Evolutionary conservation across 2,113 vertebrate species (phyloP).

Genomic region (Gila orcuttii): DNA sequence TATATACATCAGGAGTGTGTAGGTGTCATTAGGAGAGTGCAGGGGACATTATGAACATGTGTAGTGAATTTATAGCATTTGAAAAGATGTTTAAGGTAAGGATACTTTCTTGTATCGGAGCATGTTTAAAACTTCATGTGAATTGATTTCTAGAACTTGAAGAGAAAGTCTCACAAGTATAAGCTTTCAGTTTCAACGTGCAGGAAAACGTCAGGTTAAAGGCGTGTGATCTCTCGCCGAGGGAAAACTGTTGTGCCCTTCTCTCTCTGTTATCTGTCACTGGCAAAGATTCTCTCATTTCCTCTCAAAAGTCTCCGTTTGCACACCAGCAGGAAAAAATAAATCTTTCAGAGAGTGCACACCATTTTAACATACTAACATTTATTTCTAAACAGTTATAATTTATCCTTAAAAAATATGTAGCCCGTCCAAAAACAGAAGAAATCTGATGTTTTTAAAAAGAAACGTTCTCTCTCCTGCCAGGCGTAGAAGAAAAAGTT

Average conservation of each 20-base stretch:
- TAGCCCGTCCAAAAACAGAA: conserved; percentile 8
- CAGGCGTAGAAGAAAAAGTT: background rate
- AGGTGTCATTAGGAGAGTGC: background rate
- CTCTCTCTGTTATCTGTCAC: conserved; percentile 15
- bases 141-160: background rate
- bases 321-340: conserved; percentile 22
- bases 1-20: background rate
- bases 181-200: background rate
- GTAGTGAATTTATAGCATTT: background rate
- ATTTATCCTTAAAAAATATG: conserved; percentile 6
- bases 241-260: background rate
- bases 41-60: background rate
- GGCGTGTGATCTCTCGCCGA: background rate
- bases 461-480: background rate
- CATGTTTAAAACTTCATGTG: background rate
- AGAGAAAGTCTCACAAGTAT: conserved; percentile 4
- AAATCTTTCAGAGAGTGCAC: background rate
- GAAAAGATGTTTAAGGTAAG: background rate
- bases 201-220: background rate
- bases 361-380: conserved; percentile 19
- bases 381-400: conserved; percentile 21
- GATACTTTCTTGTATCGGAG: background rate
- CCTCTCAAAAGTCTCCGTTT: conserved; percentile 12
- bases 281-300: conserved; percentile 9
- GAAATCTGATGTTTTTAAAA: background rate